Percentiles rank a stretch among this genome's conserved stretches.
These are phyloP conservation scores for Tragelaphus strepsiceros DNA, from an alignment of 2,113 vertebrate species.

Conservation along the genomic window DNA sequence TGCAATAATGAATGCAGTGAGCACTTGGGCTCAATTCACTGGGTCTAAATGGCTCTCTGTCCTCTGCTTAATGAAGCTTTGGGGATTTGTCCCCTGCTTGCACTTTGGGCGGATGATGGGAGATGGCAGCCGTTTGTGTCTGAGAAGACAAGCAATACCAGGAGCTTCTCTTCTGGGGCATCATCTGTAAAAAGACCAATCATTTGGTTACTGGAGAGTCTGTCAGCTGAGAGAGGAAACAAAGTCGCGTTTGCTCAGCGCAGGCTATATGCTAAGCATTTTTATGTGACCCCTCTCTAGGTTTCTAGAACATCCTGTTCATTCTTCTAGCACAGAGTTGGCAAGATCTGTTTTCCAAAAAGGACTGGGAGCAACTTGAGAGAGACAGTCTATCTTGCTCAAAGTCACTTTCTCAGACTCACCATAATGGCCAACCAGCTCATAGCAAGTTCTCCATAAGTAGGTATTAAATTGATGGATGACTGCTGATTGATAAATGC, in stretches of 20 bases:
- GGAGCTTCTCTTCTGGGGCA: not conserved
- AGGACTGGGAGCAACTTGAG: not conserved
- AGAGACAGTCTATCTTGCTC: not conserved
- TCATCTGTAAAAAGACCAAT: not conserved
- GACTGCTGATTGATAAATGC: not conserved
- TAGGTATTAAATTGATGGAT: not conserved
- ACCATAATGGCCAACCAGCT: not conserved
- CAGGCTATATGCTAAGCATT: not conserved
- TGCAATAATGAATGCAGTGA: slow-evolving; percentile 17
- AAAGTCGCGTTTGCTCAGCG: not conserved
- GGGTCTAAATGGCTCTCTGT: not conserved
- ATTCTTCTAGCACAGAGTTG: not conserved
- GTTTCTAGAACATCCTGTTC: not conserved
- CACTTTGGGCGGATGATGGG: not conserved
- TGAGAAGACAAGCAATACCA: not conserved
- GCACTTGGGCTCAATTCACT: slow-evolving; percentile 26
- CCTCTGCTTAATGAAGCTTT: slow-evolving; percentile 24
- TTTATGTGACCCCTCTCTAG: not conserved
- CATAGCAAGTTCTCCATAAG: not conserved
- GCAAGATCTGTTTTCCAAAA: not conserved
- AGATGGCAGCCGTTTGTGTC: not conserved
- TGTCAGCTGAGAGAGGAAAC: not conserved
- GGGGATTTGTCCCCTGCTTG: not conserved
- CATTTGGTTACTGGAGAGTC: not conserved
- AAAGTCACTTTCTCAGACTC: not conserved